Evolutionary conservation across 2,797 vertebrate species (phyloP).

Genomic region (Podarcis lilfordi): DNA sequence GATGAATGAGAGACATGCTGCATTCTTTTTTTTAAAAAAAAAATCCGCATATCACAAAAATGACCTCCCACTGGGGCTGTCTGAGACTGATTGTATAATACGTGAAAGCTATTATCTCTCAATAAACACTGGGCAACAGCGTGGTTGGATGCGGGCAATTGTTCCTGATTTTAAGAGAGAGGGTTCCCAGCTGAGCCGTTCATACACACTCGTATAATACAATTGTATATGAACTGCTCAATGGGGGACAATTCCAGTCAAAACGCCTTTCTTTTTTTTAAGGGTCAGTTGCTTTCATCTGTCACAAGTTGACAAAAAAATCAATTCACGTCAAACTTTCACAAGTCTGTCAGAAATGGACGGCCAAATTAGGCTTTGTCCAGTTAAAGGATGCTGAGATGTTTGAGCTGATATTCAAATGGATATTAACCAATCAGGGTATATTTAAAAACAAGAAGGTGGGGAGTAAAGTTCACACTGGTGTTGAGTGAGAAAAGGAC

Average conservation of each 20-base stretch:
- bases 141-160: constrained; percentile 11
- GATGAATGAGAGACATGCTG: not conserved
- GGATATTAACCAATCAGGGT: not conserved
- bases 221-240: constrained; percentile 9
- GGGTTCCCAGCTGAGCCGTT: constrained; percentile 12
- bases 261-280: constrained; percentile 6
- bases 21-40: not conserved
- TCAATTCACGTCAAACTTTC: not conserved
- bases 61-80: constrained; percentile 2
- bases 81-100: not conserved
- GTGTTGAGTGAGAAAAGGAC: not conserved
- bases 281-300: constrained; percentile 9
- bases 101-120: constrained; percentile 11
- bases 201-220: constrained; percentile 6
- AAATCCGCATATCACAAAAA: constrained; percentile 4
- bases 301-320: constrained; percentile 5
- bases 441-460: not conserved
- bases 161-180: constrained; percentile 13
- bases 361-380: not conserved
- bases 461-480: not conserved
- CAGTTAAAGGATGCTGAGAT: not conserved
- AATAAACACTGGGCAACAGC: constrained; percentile 9
- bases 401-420: not conserved
- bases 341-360: not conserved
- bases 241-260: not conserved